Evolutionary conservation across 2,113 vertebrate species (phyloP), one percentile per base, ranked within the genome.

Genomic region (Isurus oxyrinchus): DNA sequence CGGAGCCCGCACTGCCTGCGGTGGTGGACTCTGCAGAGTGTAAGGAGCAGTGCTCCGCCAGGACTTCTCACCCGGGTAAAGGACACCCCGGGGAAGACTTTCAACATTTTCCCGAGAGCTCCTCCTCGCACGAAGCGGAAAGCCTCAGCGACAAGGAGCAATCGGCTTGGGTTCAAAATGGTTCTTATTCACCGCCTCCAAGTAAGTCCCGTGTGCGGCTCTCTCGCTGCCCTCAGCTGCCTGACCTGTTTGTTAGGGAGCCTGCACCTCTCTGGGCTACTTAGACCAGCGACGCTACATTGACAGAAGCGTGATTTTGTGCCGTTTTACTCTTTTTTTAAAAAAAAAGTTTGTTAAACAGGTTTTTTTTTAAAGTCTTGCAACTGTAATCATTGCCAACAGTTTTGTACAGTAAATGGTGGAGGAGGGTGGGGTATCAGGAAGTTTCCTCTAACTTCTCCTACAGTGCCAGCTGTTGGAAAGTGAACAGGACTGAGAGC

Each of bases 121-220:
- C 97, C 96, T 97, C 97, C 96, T 97, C 97, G 88, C 84, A 87
- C 61, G 97, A 98, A 35, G 96, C 63, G 2, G 96, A 97, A 96
- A 97, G 97, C 19, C 67, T 96, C 57, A 97, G 96, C 19, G 97
- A 98, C 96, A 98, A 97, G 96, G 97, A 97, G 2, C 96, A 96
- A 11, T 96, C 96, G 79, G 87, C 96, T 90, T 98, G 97, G 96
- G 97, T 97, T 55, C 97, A 97, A 96, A 96, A 97, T 66, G 95
- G 97, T 3, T 97, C 97, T 63, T 98, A 97, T 96, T 96, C 97
- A 59, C 97, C 98, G 5, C 97, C 98, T 59, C 97, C 97, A 96
- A 97, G 97, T 98, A 97, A 98, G 98, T 98, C 3, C 35, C 21
- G 57, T 2, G 4, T 44, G 3, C 40, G 16, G 0, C 0, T 88